phyloP scores from a whole-genome alignment of 2,797 vertebrate genomes.

The Cheirogaleus major region DNA sequence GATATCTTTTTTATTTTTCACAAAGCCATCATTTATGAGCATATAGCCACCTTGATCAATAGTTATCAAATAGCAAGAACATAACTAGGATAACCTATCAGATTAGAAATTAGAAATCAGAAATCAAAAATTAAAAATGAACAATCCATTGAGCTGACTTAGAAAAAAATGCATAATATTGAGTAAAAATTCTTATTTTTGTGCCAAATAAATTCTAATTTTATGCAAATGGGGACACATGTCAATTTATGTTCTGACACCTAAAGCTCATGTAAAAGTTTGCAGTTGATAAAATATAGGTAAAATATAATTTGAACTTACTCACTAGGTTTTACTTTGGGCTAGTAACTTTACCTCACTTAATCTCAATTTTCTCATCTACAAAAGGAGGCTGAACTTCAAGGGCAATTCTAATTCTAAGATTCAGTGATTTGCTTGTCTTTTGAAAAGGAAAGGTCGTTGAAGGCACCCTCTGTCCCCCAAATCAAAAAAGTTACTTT shows the following conservation, averaged over 20 bases:
- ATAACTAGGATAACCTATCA: background rate
- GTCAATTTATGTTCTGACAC: background rate
- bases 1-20: background rate
- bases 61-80: background rate
- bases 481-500: background rate
- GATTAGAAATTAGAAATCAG: background rate
- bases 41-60: background rate
- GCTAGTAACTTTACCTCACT: background rate
- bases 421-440: background rate
- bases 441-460: background rate
- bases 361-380: background rate
- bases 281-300: background rate
- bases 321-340: background rate
- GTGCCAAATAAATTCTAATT: background rate
- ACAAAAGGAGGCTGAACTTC: background rate
- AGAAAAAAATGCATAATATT: background rate
- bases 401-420: background rate
- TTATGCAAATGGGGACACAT: background rate
- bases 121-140: background rate
- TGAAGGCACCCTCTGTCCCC: background rate
- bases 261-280: background rate
- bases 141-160: background rate
- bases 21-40: background rate
- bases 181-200: background rate
- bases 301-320: background rate